Conservation (phyloP, 2,113 vertebrate genomes). For the Ictalurus punctatus region DNA sequence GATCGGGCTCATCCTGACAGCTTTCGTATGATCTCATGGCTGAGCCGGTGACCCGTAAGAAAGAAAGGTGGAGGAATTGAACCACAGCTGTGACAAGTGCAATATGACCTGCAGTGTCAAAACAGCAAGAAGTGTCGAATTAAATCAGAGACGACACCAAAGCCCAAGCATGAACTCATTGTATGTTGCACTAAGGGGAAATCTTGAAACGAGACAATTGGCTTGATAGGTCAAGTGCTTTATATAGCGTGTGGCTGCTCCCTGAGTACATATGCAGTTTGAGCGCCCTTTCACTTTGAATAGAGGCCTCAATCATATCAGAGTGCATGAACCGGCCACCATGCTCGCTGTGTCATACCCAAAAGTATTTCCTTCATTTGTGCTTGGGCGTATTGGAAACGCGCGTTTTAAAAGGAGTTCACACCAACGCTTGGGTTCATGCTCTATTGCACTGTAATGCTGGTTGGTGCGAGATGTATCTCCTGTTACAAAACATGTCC, state of each 20-base stretch:
- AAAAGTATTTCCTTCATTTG: conserved; percentile 70
- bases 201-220: not conserved
- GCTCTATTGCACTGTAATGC: conserved; percentile 39
- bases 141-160: not conserved
- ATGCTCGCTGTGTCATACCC: conserved; percentile 57
- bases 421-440: conserved; percentile 62
- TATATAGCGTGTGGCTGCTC: conserved; percentile 27
- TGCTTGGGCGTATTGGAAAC: conserved; percentile 54
- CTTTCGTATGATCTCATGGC: conserved; percentile 15
- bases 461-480: not conserved
- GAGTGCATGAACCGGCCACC: conserved; percentile 44
- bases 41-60: not conserved
- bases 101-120: conserved; percentile 6
- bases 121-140: not conserved
- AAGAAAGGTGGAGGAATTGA: not conserved
- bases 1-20: conserved; percentile 18
- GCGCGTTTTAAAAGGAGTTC: conserved; percentile 53
- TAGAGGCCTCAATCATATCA: conserved; percentile 51
- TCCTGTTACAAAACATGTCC: not conserved
- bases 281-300: conserved; percentile 48
- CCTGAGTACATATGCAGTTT: conserved; percentile 7
- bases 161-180: conserved; percentile 14
- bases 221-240: conserved; percentile 11
- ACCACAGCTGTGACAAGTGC: conserved; percentile 2
- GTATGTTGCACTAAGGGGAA: not conserved